These are phyloP conservation scores for Leptothorax acervorum DNA, from an alignment of 2,888 invertebrate genomes.

Conservation along the genomic window DNA sequence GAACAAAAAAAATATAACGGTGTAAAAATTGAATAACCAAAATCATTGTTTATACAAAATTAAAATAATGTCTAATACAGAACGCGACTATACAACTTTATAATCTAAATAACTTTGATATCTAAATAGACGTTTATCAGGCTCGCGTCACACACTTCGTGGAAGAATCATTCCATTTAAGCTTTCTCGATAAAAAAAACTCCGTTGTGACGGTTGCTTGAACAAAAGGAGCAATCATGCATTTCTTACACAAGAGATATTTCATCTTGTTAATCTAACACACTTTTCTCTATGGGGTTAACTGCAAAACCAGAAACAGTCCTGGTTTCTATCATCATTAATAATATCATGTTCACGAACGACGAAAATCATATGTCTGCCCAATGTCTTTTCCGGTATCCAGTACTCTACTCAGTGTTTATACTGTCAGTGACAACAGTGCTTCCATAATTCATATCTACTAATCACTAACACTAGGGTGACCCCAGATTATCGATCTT, in stretches of 20 bases:
- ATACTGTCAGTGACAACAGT: conserved; percentile 71
- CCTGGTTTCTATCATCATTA: conserved; percentile 58
- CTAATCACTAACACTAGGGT: conserved; percentile 75
- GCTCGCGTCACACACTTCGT: neutral
- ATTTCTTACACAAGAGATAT: conserved; percentile 4
- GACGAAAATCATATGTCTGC: conserved; percentile 44
- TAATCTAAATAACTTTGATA: neutral
- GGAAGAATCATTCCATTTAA: conserved; percentile 36
- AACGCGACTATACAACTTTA: neutral
- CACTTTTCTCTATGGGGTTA: conserved; percentile 32
- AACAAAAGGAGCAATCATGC: conserved; percentile 18
- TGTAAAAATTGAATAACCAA: neutral
- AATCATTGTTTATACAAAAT: neutral
- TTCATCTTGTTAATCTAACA: conserved; percentile 50
- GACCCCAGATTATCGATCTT: conserved; percentile 42
- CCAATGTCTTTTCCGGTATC: conserved; percentile 74
- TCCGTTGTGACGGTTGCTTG: conserved; percentile 32
- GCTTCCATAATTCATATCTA: conserved; percentile 75
- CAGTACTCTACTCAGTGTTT: conserved; percentile 79
- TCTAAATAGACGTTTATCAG: neutral
- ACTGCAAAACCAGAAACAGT: conserved; percentile 51
- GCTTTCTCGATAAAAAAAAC: conserved; percentile 19
- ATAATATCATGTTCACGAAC: conserved; percentile 48
- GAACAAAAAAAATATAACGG: neutral
- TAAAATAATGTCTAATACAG: conserved; percentile 16